Percentiles rank a stretch among this genome's conserved stretches.
Conservation (phyloP, 2,113 vertebrate species). For the Myrmophylax atrothorax region DNA sequence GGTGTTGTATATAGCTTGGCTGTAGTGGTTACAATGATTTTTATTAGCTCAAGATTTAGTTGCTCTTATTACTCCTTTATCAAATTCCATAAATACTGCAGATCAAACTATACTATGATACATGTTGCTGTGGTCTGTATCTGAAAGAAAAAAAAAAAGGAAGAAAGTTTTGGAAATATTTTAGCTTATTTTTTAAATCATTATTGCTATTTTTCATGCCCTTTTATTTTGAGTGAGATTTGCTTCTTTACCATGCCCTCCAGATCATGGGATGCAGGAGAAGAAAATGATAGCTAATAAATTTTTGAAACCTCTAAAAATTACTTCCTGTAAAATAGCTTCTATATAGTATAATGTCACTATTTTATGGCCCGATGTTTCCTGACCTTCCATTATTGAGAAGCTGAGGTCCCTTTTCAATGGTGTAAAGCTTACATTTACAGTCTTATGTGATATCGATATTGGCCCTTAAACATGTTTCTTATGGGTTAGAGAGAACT, state of each 20-base stretch:
- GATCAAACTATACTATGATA: not conserved
- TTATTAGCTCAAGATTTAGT: not conserved
- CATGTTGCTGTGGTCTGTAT: not conserved
- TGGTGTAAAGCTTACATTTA: conserved; percentile 9
- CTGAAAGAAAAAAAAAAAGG: not conserved
- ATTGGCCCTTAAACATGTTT: not conserved
- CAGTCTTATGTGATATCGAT: not conserved
- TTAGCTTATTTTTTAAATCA: not conserved
- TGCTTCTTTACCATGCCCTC: not conserved
- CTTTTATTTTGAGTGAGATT: not conserved
- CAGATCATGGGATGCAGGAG: not conserved
- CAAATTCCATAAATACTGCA: not conserved
- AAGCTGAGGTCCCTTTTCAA: not conserved
- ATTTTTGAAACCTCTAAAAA: conserved; percentile 54
- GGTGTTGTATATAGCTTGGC: not conserved
- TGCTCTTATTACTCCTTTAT: not conserved
- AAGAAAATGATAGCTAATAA: conserved; percentile 49
- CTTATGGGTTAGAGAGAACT: not conserved
- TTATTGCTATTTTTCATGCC: conserved; percentile 21
- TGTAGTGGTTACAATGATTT: not conserved
- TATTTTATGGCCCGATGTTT: conserved; percentile 34
- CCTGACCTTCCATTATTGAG: conserved; percentile 39
- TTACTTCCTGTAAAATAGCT: conserved; percentile 56
- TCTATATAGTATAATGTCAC: conserved; percentile 52
- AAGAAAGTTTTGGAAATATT: not conserved